Conservation (phyloP, 1,140 invertebrate genomes). For the Heterodera schachtii region DNA sequence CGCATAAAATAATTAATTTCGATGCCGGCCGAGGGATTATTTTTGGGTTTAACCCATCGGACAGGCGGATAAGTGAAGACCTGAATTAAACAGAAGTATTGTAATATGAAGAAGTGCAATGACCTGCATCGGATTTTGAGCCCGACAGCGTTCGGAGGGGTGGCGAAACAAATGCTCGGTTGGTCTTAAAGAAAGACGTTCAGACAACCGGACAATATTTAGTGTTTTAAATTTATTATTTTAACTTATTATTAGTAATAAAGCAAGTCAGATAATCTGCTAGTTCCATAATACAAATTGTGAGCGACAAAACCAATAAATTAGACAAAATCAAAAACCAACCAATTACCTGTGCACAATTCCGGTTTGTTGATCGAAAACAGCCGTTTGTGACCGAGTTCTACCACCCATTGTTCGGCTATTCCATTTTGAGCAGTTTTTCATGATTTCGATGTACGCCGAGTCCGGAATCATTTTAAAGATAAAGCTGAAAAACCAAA, state of each 20-base stretch:
- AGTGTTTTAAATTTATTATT: too few species aligned
- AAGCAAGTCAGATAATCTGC: too few species aligned
- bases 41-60: slow-evolving; percentile 32
- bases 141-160: slow-evolving; percentile 39
- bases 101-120: neutral
- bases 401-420: slow-evolving; percentile 44
- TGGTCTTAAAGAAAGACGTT: slow-evolving; percentile 30
- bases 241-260: too few species aligned
- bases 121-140: slow-evolving; percentile 49
- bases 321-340: neutral
- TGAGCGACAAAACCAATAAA: neutral
- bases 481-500: neutral
- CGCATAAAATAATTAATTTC: slow-evolving; percentile 59
- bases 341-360: slow-evolving; percentile 30
- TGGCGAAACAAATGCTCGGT: slow-evolving; percentile 46
- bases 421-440: slow-evolving; percentile 63
- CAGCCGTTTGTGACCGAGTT: slow-evolving; percentile 41
- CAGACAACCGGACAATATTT: too few species aligned
- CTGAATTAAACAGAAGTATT: slow-evolving; percentile 20
- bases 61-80: slow-evolving; percentile 40
- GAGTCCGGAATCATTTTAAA: slow-evolving; percentile 51
- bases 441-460: slow-evolving; percentile 59
- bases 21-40: slow-evolving; percentile 46
- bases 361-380: slow-evolving; percentile 59
- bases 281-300: too few species aligned